These are phyloP conservation scores for Drosophila teissieri DNA, from an alignment of 1,140 invertebrate species.

Conservation along the genomic window DNA sequence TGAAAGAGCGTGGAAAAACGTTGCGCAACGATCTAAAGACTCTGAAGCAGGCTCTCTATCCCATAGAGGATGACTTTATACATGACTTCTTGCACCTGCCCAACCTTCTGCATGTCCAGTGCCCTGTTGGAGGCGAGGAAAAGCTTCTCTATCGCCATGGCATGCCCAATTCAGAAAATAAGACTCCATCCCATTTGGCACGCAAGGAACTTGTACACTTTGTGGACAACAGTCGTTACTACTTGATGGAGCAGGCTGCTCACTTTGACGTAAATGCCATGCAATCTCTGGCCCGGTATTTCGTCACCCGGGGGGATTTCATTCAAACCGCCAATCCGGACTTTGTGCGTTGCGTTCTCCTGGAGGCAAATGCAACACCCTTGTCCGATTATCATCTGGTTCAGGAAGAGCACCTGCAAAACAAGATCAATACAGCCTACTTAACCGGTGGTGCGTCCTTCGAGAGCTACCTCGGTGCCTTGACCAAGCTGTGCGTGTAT, in stretches of 20 bases:
- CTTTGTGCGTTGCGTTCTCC: conserved; percentile 87
- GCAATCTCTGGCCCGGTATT: conserved; percentile 84
- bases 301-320: conserved; percentile 84
- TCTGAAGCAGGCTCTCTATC: conserved; percentile 85
- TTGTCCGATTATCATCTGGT: conserved; percentile 86
- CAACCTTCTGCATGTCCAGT: conserved; percentile 87
- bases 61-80: conserved; percentile 87
- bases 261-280: conserved; percentile 86
- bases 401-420: conserved; percentile 83
- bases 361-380: conserved; percentile 87
- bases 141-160: conserved; percentile 84
- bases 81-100: conserved; percentile 86
- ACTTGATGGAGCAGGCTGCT: conserved; percentile 86
- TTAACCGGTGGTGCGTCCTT: conserved; percentile 87
- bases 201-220: conserved; percentile 86
- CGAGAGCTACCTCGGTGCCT: conserved; percentile 86
- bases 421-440: conserved; percentile 85
- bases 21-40: conserved; percentile 86
- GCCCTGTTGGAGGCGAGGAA: conserved; percentile 84
- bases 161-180: background rate
- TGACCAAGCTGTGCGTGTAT: conserved; percentile 86
- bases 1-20: conserved; percentile 85
- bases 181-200: conserved; percentile 54
- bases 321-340: conserved; percentile 86
- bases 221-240: conserved; percentile 85